Conservation (phyloP, 2,888 invertebrate species). For the Lumbricus terrestris region DNA sequence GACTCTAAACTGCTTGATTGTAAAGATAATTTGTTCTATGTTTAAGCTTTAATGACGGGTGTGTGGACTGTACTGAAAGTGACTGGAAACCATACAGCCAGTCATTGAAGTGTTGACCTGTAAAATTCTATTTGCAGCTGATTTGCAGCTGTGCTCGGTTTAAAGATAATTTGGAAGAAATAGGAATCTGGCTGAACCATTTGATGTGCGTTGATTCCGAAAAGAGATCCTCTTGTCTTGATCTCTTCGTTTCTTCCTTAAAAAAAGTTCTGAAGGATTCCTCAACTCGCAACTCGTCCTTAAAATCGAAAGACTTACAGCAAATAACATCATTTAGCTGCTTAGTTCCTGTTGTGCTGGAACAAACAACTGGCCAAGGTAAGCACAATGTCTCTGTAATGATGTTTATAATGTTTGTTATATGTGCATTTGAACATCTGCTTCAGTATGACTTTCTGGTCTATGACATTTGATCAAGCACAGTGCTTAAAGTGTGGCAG, state of each 20-base stretch:
- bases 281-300: not conserved
- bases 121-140: conserved; percentile 17
- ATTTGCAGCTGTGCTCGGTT: not conserved
- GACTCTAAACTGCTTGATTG: not conserved
- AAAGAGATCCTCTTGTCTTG: not conserved
- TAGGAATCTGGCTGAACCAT: conserved; percentile 20
- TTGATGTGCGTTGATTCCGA: not conserved
- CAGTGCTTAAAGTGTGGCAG: no score
- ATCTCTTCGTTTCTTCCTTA: conserved; percentile 22
- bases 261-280: not conserved
- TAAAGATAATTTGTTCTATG: not conserved
- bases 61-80: no score
- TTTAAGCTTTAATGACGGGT: no score
- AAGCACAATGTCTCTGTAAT: not conserved
- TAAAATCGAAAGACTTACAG: not conserved
- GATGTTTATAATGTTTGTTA: not conserved
- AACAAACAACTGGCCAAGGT: not conserved
- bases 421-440: not conserved
- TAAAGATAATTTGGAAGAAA: conserved; percentile 3
- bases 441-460: not conserved
- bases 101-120: not conserved
- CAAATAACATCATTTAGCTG: not conserved
- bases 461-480: not conserved
- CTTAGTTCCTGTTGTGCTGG: not conserved
- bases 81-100: no score